Base-by-base conservation (phyloP, 1,140 invertebrate genomes). In the Cydia fagiglandana region DNA sequence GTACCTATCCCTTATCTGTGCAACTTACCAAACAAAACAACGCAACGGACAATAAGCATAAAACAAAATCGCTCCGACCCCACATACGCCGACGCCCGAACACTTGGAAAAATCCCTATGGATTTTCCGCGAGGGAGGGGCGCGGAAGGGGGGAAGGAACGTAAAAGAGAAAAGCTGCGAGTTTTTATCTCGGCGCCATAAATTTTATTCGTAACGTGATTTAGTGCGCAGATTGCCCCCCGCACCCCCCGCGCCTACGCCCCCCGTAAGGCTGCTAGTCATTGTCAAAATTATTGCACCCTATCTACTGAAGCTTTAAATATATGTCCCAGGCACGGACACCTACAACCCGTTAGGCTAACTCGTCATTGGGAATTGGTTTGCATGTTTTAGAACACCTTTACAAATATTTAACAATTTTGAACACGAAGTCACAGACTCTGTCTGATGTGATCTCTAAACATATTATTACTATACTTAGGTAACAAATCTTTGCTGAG, bases 151-250 rank as follows among this genome's bases (percentile, higher is more conserved):
- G 86, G 86, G 86, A 90, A 91, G 87, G 88, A 91, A 91, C 90
- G 88, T 93, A 93, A 93, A 93, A 93, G 93, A 93, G 93, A 93
- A 93, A 93, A 93, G 93, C 93, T 93, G 92, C 93, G 93, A 93
- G 93, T 93, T 93, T 93, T 93, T 93, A 93, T 93, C 93, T 93
- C 91, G 92, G 90, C 90, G 89, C 93, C 93, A 93, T 93, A 93
- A 93, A 93, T 93, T 93, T 93, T 93, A 93, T 93, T 93, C 93
- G 93, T 92, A 93, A 92, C 93, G 92, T 93, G 93, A 93, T 93
- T 93, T 93, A 93, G 91, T 93, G 93, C 92, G 88, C 89, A 93
- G 93, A 93, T 93, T 93, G 91, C 90, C 89, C 86, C 88, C 84
- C 88, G 83, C 84, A 74, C 84, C 77, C 80, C 89, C 89, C 89